Conservation (phyloP, 2,797 vertebrate genomes). For the Phaenicophaeus curvirostris region DNA sequence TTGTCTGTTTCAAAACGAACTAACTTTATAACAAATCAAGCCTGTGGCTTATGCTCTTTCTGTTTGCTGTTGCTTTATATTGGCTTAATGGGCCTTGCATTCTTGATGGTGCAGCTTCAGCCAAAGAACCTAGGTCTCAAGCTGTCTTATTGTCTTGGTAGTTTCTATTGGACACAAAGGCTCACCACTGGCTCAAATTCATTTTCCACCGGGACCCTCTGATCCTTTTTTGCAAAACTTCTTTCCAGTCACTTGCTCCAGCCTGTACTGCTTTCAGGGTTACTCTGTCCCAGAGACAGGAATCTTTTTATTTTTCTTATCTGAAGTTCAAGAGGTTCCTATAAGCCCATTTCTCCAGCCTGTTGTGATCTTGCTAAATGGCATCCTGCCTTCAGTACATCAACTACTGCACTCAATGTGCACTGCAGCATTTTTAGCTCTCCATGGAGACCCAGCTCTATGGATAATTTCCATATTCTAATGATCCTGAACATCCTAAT, state of each 20-base stretch:
- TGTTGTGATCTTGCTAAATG: not conserved
- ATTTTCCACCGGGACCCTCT: not conserved
- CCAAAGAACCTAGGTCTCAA: no score
- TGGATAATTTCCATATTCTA: not conserved
- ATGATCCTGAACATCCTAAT: not conserved
- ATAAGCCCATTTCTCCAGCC: not conserved
- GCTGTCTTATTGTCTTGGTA: not conserved
- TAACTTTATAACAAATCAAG: no score
- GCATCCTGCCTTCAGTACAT: not conserved
- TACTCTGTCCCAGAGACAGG: not conserved
- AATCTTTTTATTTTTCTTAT: not conserved
- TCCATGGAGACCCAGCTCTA: not conserved
- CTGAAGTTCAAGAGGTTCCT: not conserved
- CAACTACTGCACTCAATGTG: not conserved
- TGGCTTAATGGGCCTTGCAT: no score
- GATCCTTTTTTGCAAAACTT: not conserved
- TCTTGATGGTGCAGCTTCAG: no score
- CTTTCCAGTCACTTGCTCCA: not conserved
- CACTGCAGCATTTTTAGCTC: not conserved
- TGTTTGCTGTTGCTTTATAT: no score
- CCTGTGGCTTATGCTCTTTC: no score
- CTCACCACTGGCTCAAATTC: not conserved
- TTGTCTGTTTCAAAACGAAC: no score
- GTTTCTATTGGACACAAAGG: not conserved
- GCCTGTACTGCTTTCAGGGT: not conserved